These are phyloP conservation scores for Allolobophora icterica DNA, from an alignment of 2,888 invertebrate genomes.

Conservation along the genomic window DNA sequence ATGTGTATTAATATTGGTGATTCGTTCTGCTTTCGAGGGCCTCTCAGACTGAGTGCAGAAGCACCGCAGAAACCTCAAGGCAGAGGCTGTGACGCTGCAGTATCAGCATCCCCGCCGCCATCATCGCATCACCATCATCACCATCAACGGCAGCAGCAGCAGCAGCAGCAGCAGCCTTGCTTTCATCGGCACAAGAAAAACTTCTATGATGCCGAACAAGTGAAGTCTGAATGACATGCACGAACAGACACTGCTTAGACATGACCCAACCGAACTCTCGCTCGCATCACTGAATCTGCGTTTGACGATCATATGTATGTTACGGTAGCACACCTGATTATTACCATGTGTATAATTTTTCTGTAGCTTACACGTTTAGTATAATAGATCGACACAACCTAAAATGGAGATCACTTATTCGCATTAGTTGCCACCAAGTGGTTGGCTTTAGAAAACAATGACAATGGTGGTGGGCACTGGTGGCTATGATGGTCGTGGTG, in stretches of 20 bases:
- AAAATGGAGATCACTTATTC: no score
- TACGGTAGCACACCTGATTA: no score
- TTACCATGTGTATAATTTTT: no score
- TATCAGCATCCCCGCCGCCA: not conserved
- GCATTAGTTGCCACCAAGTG: no score
- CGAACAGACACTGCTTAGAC: not conserved
- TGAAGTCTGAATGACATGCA: not conserved
- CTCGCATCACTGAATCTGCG: not conserved
- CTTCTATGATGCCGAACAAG: not conserved
- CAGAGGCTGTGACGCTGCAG: not conserved
- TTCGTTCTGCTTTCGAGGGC: not conserved
- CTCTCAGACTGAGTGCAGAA: slow-evolving; percentile 17
- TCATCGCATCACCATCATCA: not conserved
- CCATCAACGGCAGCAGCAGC: not conserved
- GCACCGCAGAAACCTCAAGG: not conserved
- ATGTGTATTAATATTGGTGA: not conserved
- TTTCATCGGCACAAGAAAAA: not conserved
- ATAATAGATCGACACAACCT: no score
- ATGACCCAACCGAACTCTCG: not conserved
- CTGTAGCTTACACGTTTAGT: no score
- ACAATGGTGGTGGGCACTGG: no score
- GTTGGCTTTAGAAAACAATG: no score
- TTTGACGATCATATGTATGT: no score
- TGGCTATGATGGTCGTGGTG: no score
- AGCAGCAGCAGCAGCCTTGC: not conserved